These are phyloP conservation scores for Styela clava DNA, from an alignment of 23 tunicate genomes.

Conservation along the genomic window DNA sequence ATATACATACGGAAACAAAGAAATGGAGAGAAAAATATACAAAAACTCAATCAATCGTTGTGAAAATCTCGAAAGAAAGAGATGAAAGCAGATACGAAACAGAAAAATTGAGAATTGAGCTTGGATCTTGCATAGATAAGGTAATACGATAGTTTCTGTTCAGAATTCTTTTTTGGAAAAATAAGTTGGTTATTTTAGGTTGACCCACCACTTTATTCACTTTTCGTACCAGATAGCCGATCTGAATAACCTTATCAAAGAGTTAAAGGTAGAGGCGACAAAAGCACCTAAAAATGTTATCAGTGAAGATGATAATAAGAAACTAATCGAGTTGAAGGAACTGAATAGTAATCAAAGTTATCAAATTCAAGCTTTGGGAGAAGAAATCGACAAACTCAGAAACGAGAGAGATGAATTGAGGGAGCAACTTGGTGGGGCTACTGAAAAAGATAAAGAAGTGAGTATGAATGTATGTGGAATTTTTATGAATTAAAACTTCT, in stretches of 20 bases:
- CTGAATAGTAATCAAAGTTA: background rate
- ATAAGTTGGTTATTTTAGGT: too few relatives aligned
- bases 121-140: slow-evolving; percentile 2
- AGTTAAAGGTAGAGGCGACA: background rate
- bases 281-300: background rate
- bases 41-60: slow-evolving; percentile 20
- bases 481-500: too few relatives aligned
- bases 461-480: too few relatives aligned
- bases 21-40: slow-evolving; percentile 17
- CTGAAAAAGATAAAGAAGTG: slow-evolving; percentile 10
- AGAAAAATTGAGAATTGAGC: slow-evolving; percentile 13
- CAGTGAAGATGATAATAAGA: background rate
- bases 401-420: slow-evolving; percentile 5
- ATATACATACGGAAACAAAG: background rate
- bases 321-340: background rate
- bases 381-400: background rate
- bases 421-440: background rate
- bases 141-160: background rate
- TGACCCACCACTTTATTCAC: too few relatives aligned
- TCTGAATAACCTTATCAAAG: slow-evolving; percentile 8
- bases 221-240: slow-evolving; percentile 27
- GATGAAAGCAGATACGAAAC: slow-evolving; percentile 23
- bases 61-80: slow-evolving; percentile 15
- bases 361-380: background rate
- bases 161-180: too few relatives aligned